Base-by-base conservation (phyloP, 2,888 invertebrate genomes). In the Tipula unca region DNA sequence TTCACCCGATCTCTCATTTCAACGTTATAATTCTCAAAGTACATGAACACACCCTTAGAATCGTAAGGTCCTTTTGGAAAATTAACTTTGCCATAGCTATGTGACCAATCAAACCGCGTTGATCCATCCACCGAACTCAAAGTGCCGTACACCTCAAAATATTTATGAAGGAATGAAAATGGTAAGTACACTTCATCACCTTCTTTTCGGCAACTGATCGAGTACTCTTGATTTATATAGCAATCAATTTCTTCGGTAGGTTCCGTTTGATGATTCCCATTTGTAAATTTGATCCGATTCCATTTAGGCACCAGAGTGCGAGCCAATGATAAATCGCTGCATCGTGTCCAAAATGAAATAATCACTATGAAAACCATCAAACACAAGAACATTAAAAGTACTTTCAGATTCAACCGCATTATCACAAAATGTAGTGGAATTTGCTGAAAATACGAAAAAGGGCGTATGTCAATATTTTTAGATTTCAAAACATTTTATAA, bases 1-100 rank as follows among this genome's bases (percentile, higher is more conserved):
- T 98, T 98, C 0, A 99, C 99, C 86, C 99, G 92, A 89, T 98
- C 98, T 85, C 99, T 92, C 4, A 97, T 90, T 89, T 99, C 99
- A 0, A 99, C 99, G 90, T 98, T 99, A 91, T 99, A 99, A 90
- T 98, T 97, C 89, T 98, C 98, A 91, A 99, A 99, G 87, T 98
- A 98, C 92, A 98, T 96, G 90, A 98, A 99, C 0, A 97, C 95
- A 1, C 98, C 98, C 29, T 94, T 93, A 0, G 98, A 95, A 89
- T 97, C 95, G 90, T 99, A 99, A 88, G 95, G 95, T 42, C 94
- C 95, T 89, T 96, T 96, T 0, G 98, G 98, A 88, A 95, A 94
- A 89, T 97, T 97, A 6, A 98, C 94, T 90, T 96, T 96, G 29
- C 97, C 95, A 90, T 97, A 97, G 89, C 97, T 98, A 91, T 99